These are phyloP conservation scores for Ochotona curzoniae DNA, from an alignment of 2,113 vertebrate genomes.

Conservation along the genomic window DNA sequence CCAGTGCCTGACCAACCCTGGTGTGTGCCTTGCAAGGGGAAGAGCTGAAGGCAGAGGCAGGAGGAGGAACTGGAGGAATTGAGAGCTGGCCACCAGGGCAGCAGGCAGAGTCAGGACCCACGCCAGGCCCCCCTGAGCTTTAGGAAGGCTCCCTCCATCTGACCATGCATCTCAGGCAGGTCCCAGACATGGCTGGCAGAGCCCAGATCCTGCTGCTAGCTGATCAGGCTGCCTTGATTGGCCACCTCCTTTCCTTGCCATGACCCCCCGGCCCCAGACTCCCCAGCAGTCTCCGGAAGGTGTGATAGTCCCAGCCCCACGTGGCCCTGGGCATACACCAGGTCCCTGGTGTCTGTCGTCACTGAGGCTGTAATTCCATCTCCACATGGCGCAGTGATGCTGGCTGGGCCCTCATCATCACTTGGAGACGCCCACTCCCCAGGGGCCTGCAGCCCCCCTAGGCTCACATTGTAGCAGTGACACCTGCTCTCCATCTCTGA, in stretches of 20 bases:
- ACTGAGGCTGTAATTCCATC: constrained; percentile 70
- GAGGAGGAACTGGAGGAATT: no score
- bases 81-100: no score
- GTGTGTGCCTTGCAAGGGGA: not conserved
- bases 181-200: no score
- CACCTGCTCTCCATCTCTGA: no score
- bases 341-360: not conserved
- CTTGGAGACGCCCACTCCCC: not conserved
- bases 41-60: no score
- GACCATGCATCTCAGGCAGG: no score
- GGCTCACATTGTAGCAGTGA: constrained; percentile 11
- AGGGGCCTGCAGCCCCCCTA: not conserved
- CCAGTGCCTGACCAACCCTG: not conserved
- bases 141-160: no score
- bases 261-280: not conserved
- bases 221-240: no score
- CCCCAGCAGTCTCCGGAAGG: not conserved
- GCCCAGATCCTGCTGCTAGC: no score
- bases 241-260: not conserved
- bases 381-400: not conserved
- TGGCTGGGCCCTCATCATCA: not conserved
- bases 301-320: not conserved
- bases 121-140: no score
- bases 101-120: no score
- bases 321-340: not conserved